These are phyloP conservation scores for Ophion slaviceki DNA, from an alignment of 2,888 invertebrate species.

Conservation along the genomic window DNA sequence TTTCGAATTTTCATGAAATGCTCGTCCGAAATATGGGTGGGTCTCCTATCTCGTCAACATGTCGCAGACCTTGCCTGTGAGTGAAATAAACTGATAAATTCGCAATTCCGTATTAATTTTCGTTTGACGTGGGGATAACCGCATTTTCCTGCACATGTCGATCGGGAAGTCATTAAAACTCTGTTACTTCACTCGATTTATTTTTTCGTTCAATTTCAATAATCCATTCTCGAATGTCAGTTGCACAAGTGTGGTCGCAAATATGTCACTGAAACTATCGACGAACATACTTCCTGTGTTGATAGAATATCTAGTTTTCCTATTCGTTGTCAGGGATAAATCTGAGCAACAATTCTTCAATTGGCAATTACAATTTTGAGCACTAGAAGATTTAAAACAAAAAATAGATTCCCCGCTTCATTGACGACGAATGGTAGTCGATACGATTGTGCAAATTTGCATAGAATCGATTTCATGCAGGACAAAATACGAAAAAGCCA, in stretches of 20 bases:
- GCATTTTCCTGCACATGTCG: background rate
- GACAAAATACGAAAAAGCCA: background rate
- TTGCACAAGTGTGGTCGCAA: conserved; percentile 12
- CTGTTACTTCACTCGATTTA: background rate
- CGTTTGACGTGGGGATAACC: conserved; percentile 10
- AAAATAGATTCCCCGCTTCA: background rate
- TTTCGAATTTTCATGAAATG: background rate
- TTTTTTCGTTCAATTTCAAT: conserved; percentile 6
- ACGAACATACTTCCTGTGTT: background rate
- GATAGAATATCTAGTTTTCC: background rate
- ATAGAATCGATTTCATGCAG: background rate
- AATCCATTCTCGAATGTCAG: conserved; percentile 31
- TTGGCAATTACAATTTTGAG: background rate
- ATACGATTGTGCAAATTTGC: background rate
- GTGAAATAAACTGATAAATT: conserved; percentile 4
- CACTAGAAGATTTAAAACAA: background rate
- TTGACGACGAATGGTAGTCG: background rate
- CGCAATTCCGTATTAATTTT: background rate
- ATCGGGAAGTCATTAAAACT: conserved; percentile 25
- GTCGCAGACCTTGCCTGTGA: background rate
- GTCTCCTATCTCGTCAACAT: too few relatives aligned
- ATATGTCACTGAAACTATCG: background rate
- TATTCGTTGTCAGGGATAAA: background rate
- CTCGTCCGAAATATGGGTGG: background rate
- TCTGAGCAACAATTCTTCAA: background rate